These are phyloP conservation scores for Butorides virescens DNA, from an alignment of 2,113 vertebrate species.

Conservation along the genomic window DNA sequence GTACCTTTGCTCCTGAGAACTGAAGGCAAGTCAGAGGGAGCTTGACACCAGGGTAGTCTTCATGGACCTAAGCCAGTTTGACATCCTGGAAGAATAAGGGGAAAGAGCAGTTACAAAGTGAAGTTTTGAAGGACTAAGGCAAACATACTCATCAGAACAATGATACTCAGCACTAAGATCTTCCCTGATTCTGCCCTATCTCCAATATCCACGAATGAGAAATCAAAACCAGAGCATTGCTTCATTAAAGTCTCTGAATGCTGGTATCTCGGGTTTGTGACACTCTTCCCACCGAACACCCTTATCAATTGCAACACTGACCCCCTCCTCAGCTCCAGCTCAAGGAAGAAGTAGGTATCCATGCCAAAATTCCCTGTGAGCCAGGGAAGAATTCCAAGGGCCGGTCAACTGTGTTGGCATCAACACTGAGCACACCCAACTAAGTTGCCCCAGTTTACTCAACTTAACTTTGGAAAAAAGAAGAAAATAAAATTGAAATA, in stretches of 20 bases:
- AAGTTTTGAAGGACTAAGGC: not conserved
- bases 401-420: not conserved
- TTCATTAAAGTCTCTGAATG: not conserved
- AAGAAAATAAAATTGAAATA: not conserved
- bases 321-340: not conserved
- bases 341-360: not conserved
- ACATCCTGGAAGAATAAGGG: conserved; percentile 38
- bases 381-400: not conserved
- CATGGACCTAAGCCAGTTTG: not conserved
- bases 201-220: not conserved
- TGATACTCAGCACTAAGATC: not conserved
- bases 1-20: conserved; percentile 23
- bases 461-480: not conserved
- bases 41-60: not conserved
- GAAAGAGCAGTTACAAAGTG: not conserved
- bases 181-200: too few species aligned
- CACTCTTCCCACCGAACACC: not conserved
- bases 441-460: not conserved
- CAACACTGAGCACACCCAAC: not conserved
- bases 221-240: not conserved
- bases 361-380: not conserved
- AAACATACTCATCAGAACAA: not conserved
- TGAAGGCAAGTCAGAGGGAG: not conserved
- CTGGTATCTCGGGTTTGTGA: accelerated
- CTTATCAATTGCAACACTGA: not conserved